Percentiles rank a stretch among this genome's conserved stretches.
These are phyloP conservation scores for Aspidiotus destructor DNA, from an alignment of 2,888 invertebrate species.

Conservation along the genomic window DNA sequence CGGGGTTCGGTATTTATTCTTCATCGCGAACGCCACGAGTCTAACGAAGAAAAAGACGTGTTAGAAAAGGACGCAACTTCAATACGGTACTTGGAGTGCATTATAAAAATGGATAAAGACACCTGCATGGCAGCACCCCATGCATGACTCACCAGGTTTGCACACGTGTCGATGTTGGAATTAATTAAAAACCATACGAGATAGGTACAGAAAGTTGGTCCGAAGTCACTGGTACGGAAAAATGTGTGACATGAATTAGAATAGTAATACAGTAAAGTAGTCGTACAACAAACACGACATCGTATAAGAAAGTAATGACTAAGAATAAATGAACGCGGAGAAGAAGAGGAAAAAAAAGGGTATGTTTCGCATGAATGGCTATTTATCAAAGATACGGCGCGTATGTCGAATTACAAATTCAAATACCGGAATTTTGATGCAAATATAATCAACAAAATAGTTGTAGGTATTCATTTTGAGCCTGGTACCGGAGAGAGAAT, in stretches of 20 bases:
- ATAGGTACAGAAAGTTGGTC: slow-evolving; percentile 9
- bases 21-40: not conserved
- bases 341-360: not conserved
- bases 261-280: not conserved
- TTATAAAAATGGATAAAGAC: slow-evolving; percentile 19
- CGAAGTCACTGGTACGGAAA: slow-evolving; percentile 26
- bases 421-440: not conserved
- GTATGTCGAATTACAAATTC: not conserved
- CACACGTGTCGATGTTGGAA: slow-evolving; percentile 30
- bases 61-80: not conserved
- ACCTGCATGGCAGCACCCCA: slow-evolving; percentile 29
- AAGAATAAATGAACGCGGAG: not conserved
- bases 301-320: not conserved
- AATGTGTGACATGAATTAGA: slow-evolving; percentile 17
- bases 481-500: not conserved
- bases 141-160: slow-evolving; percentile 31
- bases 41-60: not conserved
- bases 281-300: too few species aligned
- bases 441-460: not conserved
- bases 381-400: slow-evolving; percentile 3
- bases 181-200: slow-evolving; percentile 27
- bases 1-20: not conserved
- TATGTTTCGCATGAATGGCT: not conserved
- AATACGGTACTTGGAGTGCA: slow-evolving; percentile 4
- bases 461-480: too few species aligned